Evolutionary conservation across 2,113 vertebrate genomes (phyloP).

Genomic region (Leucosticte australis): DNA sequence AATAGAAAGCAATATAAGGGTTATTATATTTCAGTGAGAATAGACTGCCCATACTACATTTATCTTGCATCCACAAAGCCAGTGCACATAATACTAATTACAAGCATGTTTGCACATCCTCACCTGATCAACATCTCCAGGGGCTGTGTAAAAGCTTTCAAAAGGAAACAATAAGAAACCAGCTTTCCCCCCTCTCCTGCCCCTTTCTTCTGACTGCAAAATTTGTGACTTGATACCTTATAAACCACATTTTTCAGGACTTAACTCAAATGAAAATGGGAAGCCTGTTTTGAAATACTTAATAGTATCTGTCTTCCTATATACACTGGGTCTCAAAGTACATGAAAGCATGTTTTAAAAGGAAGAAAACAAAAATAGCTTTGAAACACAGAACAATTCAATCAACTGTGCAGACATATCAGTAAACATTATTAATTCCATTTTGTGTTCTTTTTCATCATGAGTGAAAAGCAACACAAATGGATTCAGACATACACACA

Average conservation of each 20-base stretch:
- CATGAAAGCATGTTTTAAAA: background rate
- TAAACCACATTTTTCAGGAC: background rate
- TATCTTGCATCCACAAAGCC: background rate
- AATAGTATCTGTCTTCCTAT: background rate
- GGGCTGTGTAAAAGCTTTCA: background rate
- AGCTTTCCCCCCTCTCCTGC: fast-evolving
- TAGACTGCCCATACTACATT: background rate
- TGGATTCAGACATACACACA: background rate
- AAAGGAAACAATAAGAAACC: background rate
- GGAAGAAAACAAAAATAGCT: background rate
- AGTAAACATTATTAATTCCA: background rate
- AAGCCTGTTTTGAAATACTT: background rate
- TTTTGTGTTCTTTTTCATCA: background rate
- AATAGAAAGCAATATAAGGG: background rate
- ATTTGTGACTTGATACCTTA: background rate
- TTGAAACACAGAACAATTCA: background rate
- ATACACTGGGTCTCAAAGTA: background rate
- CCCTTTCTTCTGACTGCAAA: background rate
- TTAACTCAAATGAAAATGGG: background rate
- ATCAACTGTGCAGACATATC: background rate
- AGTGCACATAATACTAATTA: background rate
- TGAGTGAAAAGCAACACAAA: background rate
- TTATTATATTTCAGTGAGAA: background rate
- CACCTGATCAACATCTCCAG: background rate
- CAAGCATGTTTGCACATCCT: background rate